Evolutionary conservation across 2,113 vertebrate genomes (phyloP).

Genomic region (Podarcis cretensis): DNA sequence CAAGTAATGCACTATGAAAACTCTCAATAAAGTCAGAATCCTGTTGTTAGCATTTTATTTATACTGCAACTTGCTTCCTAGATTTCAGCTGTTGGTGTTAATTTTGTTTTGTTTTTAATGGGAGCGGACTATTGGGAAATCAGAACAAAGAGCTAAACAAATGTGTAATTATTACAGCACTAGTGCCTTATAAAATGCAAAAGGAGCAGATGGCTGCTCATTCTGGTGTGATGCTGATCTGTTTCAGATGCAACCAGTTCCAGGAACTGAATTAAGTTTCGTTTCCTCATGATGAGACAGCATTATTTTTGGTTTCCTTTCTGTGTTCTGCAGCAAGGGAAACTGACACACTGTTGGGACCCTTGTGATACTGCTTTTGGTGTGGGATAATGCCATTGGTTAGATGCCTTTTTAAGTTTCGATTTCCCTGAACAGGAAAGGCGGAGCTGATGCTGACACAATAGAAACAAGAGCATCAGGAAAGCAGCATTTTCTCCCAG

Average conservation of each 20-base stretch:
- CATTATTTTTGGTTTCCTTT: neutral
- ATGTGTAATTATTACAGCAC: neutral
- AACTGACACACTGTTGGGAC: too few species aligned
- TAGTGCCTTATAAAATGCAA: neutral
- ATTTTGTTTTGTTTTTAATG: neutral
- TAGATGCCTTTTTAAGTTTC: neutral
- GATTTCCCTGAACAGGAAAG: neutral
- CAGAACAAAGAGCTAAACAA: neutral
- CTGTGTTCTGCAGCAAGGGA: neutral
- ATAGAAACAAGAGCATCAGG: neutral
- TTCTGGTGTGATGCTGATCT: neutral
- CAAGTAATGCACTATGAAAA: neutral
- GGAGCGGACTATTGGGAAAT: neutral
- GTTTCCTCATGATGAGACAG: neutral
- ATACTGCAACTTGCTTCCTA: neutral
- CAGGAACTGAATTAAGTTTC: neutral
- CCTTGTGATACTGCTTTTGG: too few species aligned
- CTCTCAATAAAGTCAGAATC: neutral
- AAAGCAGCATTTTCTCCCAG: fast-evolving
- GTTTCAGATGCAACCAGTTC: neutral
- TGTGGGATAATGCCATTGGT: too few species aligned
- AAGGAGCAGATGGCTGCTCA: neutral
- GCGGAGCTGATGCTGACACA: too few species aligned
- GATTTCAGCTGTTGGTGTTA: neutral
- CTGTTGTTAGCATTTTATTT: neutral